A percentile compares a stretch with the other conserved stretches of the same genome.
Evolutionary conservation across 2,113 vertebrate genomes (phyloP).

Genomic region (Motacilla alba): DNA sequence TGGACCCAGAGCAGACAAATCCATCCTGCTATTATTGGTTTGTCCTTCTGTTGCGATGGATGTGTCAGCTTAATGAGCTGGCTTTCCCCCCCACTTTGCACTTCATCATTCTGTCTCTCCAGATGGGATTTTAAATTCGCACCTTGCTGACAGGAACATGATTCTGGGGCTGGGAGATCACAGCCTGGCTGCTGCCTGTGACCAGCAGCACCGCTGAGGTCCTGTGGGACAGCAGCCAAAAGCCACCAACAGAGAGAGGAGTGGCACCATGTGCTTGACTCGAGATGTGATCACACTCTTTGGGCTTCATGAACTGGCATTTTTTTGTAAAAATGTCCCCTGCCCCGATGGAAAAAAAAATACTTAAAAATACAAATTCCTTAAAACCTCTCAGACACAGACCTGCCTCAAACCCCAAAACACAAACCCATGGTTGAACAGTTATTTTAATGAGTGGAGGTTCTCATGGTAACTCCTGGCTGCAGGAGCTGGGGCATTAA

Average conservation of each 20-base stretch:
- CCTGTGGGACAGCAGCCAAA: neutral
- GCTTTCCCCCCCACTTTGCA: neutral
- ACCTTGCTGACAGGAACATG: neutral
- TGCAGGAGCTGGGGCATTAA: neutral
- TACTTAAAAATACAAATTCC: neutral
- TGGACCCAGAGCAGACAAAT: neutral
- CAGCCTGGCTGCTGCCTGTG: neutral
- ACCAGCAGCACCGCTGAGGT: neutral
- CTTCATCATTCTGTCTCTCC: neutral
- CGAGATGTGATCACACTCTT: neutral
- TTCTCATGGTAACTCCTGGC: neutral
- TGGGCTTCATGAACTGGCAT: neutral
- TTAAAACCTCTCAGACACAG: neutral
- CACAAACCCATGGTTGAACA: neutral
- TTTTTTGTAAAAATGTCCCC: neutral
- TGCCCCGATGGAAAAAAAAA: neutral
- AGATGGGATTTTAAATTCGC: neutral
- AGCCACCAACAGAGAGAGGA: neutral
- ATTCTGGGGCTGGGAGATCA: neutral
- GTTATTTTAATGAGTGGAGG: neutral
- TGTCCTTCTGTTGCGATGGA: neutral
- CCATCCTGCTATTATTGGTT: rapidly evolving
- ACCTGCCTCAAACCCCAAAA: neutral
- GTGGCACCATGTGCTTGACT: neutral
- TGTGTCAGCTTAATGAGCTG: neutral